Percentiles rank a stretch among this genome's conserved stretches.
Conservation (phyloP, 2,113 vertebrate genomes). For the Protobothrops flavoviridis region DNA sequence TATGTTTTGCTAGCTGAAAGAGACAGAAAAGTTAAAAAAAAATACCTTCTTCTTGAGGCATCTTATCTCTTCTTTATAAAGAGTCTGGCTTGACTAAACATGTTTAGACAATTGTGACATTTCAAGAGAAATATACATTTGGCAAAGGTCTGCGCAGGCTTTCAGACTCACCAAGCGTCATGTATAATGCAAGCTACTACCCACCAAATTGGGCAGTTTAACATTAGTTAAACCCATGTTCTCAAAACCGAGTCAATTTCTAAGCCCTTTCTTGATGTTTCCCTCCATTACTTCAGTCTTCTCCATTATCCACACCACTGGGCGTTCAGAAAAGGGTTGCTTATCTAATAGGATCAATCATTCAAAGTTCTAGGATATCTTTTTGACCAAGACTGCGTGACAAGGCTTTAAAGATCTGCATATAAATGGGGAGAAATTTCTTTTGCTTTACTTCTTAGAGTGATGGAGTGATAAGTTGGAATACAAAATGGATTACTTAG, state of each 20-base stretch:
- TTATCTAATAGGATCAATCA: background rate
- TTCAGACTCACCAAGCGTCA: background rate
- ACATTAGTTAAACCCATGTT: background rate
- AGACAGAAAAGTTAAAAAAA: conserved; percentile 2
- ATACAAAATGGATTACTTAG: background rate
- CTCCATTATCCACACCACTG: background rate
- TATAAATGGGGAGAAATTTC: background rate
- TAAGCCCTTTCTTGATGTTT: background rate
- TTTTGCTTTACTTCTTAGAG: background rate
- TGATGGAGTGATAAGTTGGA: background rate
- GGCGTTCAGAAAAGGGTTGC: background rate
- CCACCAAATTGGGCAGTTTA: background rate
- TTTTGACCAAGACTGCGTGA: background rate
- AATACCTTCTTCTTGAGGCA: conserved; percentile 7
- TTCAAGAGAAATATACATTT: background rate
- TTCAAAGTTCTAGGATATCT: background rate
- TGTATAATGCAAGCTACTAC: background rate
- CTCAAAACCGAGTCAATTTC: background rate
- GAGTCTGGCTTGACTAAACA: conserved; percentile 21
- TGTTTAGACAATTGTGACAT: background rate
- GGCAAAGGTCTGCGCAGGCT: background rate
- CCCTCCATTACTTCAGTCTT: background rate
- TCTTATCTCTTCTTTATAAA: background rate
- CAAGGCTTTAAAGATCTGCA: background rate
- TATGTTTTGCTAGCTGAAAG: conserved; percentile 22